Base-by-base conservation (phyloP, 1,140 invertebrate genomes). In the Caenorhabditis inopinata region DNA sequence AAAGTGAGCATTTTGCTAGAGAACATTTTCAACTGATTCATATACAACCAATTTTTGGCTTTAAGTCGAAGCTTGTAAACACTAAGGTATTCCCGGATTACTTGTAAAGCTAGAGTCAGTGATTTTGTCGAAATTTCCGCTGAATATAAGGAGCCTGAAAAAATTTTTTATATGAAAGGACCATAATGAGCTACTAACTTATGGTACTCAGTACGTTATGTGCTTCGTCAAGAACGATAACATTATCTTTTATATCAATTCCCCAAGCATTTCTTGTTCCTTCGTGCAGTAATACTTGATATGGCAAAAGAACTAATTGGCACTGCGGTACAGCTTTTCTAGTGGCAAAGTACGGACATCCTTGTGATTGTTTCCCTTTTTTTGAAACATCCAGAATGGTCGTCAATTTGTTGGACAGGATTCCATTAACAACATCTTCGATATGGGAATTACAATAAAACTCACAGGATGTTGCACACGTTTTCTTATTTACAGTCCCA, bases 151-250 rank as follows among this genome's bases (percentile, higher is more conserved):
- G 27, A 38, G 16, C 51, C 76, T 77, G 76, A 58, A 58, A 51
- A n/a, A 16, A 32, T 2, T 7, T 51, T 5, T 6, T 21, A 47
- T 58, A 12, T 42, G 16, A 58, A 35, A 2, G 25, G 5, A 35
- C 14, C 38, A 5, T 5, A 42, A 42, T 7, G 14, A 32, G 29
- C 4, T 97, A 94, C 85, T 93, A 92, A 79, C 93, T 92, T 80
- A 98, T 93, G 0, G 95, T 93, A 80, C 97, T 94, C 21, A 97
- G 90, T 6, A 99, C 91, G 90, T 98, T 98, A 85, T 99, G 97
- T 7, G 96, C 97, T 90, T 99, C 97, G 89, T 99, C 97, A 58
- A 99, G 92, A 81, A 99, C 94, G 0, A 99, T 90, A 49, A 98
- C 90, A 89, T 94, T 94, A 80, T 93, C 92, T 86, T 93, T 92